Base-by-base conservation (phyloP, 1,140 invertebrate species). In the Pogonognathellus flavescens region DNA sequence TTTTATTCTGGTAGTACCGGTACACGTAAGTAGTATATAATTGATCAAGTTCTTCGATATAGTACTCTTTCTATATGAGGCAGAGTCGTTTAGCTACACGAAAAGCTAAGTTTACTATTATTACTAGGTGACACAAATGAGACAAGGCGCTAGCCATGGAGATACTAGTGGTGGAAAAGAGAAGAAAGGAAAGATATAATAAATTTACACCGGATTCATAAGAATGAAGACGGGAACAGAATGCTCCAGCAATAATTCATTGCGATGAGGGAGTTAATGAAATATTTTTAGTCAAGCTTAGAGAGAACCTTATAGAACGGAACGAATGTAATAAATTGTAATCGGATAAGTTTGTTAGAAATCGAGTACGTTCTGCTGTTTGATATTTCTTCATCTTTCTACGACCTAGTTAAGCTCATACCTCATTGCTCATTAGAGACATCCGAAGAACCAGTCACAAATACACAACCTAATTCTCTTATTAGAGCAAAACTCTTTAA, bases 321-420 rank as follows among this genome's bases (percentile, higher is more conserved):
- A 50, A 49, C 41, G 31, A 76, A 76, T 76, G 41, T 31, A 50
- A 31, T 76, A 31, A 76, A 76, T 41, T 31, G 70, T 76, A 76
- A 76, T 76, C n/a, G 70, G 70, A 76, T 76, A 76, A 31, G 70
- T 76, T 76, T 50, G 31, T 14, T 25, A 76, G 70, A 50, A 76
- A 76, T 31, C 31, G 31, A 41, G 2, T 41, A 41, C 31, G 31
- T 41, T 41, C 31, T 41, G 31, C 31, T 41, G 2, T 6, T 41
- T 41, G 31, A 41, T 41, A 41, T 41, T 41, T 41, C 31, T 41
- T 41, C 31, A 41, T 41, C 31, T 41, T 41, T n/a, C 31, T 6
- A 41, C 31, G 31, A 41, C 31, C 31, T 41, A 41, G 31, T 41
- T 41, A 41, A 41, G 31, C 31, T 41, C 31, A 41, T 41, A 41